Evolutionary conservation across 2,888 invertebrate genomes (phyloP).

Genomic region (Epirrhoe alternata): DNA sequence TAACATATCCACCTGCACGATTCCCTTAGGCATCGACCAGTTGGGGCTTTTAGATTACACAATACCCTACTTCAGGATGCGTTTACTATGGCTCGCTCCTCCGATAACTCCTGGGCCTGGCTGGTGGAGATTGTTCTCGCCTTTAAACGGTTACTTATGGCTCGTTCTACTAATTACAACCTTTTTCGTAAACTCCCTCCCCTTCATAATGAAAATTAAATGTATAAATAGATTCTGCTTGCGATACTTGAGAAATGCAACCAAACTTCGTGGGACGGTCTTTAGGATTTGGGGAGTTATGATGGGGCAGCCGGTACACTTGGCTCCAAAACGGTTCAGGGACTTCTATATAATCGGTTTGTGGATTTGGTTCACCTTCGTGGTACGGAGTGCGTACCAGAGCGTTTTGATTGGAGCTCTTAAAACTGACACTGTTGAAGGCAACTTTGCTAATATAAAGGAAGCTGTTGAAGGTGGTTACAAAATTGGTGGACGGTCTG

Average conservation of each 20-base stretch:
- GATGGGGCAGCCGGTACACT: constrained; percentile 65
- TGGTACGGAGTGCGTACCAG: constrained; percentile 70
- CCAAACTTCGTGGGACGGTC: constrained; percentile 57
- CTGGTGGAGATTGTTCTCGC: constrained; percentile 67
- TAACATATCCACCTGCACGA: constrained; percentile 69
- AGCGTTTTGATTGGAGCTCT: constrained; percentile 71
- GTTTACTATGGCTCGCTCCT: constrained; percentile 69
- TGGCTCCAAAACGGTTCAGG: constrained; percentile 64
- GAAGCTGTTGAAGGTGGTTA: constrained; percentile 63
- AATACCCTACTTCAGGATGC: constrained; percentile 66
- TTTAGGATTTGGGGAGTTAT: constrained; percentile 69
- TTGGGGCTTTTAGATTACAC: constrained; percentile 64
- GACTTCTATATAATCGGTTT: constrained; percentile 68
- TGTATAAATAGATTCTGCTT: constrained; percentile 56
- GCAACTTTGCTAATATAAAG: constrained; percentile 61
- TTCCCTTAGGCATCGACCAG: constrained; percentile 64
- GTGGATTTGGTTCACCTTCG: constrained; percentile 75
- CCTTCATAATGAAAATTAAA: constrained; percentile 57
- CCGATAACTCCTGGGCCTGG: constrained; percentile 60
- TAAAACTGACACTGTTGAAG: constrained; percentile 63
- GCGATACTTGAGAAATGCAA: constrained; percentile 59
- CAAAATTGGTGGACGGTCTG: constrained; percentile 64
- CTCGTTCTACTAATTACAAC: constrained; percentile 59
- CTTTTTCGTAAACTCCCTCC: constrained; percentile 60
- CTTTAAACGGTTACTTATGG: constrained; percentile 70